phyloP scores from a whole-genome alignment of 2,888 invertebrate species.

The Pristionchus maxplancki region DNA sequence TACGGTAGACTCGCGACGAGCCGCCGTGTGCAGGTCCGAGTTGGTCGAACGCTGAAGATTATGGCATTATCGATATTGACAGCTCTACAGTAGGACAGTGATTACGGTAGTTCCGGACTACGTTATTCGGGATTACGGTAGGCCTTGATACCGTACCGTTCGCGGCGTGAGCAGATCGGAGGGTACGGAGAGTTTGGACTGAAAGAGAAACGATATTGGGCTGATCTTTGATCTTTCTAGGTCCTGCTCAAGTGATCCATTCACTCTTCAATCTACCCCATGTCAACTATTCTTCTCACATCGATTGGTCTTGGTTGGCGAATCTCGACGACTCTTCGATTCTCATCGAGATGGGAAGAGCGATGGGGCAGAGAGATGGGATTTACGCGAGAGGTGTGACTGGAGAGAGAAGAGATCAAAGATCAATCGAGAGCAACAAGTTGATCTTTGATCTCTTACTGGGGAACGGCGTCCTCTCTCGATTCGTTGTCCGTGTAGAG shows the following conservation, averaged over 20 bases:
- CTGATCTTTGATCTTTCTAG: not conserved
- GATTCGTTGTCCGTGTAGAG: not conserved
- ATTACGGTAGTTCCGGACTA: not conserved
- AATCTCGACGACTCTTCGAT: not conserved
- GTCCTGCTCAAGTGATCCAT: not conserved
- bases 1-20: slow-evolving; percentile 39
- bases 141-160: not conserved
- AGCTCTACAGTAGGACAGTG: not conserved
- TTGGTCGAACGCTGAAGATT: not conserved
- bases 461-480: not conserved
- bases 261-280: not conserved
- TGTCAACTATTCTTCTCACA: not conserved
- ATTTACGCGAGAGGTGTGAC: not conserved
- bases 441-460: slow-evolving; percentile 14
- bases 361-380: slow-evolving; percentile 16
- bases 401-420: slow-evolving; percentile 2
- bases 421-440: too few relatives aligned
- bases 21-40: not conserved
- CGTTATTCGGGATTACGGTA: not conserved
- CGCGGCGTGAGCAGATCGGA: not conserved
- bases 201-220: not conserved
- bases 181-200: not conserved
- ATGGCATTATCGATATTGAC: too few relatives aligned
- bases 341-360: not conserved
- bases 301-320: not conserved